Percentiles rank a stretch among this genome's conserved stretches.
Evolutionary conservation across 2,888 invertebrate species (phyloP).

Genomic region (Strigamia transsilvanica): DNA sequence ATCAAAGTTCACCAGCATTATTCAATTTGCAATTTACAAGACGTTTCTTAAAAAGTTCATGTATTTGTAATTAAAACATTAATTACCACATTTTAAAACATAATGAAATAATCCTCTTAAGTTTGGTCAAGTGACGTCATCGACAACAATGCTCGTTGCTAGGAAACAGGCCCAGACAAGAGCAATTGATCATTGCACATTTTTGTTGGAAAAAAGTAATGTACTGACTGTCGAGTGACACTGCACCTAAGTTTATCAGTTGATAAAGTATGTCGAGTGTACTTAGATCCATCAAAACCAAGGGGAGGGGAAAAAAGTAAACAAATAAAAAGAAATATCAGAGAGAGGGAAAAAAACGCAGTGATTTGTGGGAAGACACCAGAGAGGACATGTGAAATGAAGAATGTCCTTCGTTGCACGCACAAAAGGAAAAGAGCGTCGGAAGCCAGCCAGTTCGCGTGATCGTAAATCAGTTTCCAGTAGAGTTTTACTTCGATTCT

Average conservation of each 20-base stretch:
- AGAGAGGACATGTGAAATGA: slow-evolving; percentile 29
- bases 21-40: no score
- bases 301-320: not conserved
- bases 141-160: not conserved
- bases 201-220: not conserved
- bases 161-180: not conserved
- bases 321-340: not conserved
- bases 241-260: slow-evolving; percentile 4
- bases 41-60: no score
- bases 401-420: slow-evolving; percentile 17
- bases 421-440: slow-evolving; percentile 19
- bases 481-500: not conserved
- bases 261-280: slow-evolving; percentile 10
- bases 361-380: slow-evolving; percentile 17
- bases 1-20: no score
- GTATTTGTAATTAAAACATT: not conserved
- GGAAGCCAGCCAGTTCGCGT: slow-evolving; percentile 22
- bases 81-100: not conserved
- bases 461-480: slow-evolving; percentile 35
- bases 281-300: slow-evolving; percentile 32
- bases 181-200: not conserved
- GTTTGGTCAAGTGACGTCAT: not conserved
- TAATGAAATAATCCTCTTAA: not conserved
- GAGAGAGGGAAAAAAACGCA: not conserved
- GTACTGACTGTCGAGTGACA: not conserved